These are phyloP conservation scores for Alfaro cultratus DNA, from an alignment of 2,797 vertebrate species.

Conservation along the genomic window DNA sequence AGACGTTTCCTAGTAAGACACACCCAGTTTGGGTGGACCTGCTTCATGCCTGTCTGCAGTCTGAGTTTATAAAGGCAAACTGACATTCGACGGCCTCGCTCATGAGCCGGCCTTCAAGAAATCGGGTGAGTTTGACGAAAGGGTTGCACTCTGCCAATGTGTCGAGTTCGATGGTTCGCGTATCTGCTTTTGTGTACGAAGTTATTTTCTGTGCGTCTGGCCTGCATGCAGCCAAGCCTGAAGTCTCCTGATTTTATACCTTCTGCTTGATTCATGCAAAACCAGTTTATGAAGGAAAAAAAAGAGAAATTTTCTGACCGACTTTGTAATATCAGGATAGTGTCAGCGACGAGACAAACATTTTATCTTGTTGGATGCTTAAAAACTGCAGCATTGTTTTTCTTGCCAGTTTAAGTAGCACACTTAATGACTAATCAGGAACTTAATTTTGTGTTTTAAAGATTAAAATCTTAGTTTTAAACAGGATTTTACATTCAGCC, in stretches of 20 bases:
- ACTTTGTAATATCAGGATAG: neutral
- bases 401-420: neutral
- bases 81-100: constrained; percentile 65
- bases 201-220: constrained; percentile 25
- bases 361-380: constrained; percentile 2
- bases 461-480: constrained; percentile 11
- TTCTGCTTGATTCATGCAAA: constrained; percentile 29
- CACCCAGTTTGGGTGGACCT: constrained; percentile 86
- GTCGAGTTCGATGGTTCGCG: constrained; percentile 25
- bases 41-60: constrained; percentile 65
- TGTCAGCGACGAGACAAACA: constrained; percentile 2
- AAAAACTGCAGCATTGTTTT: neutral
- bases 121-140: constrained; percentile 85
- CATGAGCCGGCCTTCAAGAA: constrained; percentile 84
- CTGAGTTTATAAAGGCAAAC: constrained; percentile 80
- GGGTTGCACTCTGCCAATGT: constrained; percentile 27
- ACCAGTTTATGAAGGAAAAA: constrained; percentile 21
- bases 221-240: constrained; percentile 73
- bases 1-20: constrained; percentile 84
- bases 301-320: constrained; percentile 7
- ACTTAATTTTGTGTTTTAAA: neutral
- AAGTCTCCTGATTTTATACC: constrained; percentile 39
- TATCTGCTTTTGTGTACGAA: constrained; percentile 14
- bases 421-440: neutral
- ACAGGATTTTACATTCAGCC: constrained; percentile 5